Evolutionary conservation across 2,797 vertebrate genomes (phyloP).

Genomic region (Poecilia picta): DNA sequence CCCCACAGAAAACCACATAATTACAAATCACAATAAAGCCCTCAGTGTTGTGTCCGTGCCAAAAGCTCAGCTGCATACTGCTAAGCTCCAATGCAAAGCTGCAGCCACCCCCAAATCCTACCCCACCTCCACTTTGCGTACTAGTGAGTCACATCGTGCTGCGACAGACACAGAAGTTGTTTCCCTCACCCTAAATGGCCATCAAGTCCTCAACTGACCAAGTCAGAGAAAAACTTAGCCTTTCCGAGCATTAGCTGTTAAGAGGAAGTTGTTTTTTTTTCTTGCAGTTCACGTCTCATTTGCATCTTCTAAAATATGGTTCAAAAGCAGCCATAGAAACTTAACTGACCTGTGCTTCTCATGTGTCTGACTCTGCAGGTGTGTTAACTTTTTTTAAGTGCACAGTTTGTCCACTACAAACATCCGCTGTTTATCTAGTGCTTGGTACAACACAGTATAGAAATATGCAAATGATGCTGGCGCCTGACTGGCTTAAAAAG

Average conservation of each 20-base stretch:
- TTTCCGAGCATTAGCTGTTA: neutral
- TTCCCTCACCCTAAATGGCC: slow-evolving; percentile 1
- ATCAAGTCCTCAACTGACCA: neutral
- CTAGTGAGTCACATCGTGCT: neutral
- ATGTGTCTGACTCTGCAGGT: neutral
- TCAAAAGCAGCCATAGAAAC: neutral
- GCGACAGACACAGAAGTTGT: neutral
- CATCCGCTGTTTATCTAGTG: neutral
- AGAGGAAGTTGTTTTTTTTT: neutral
- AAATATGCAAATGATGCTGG: too few species aligned
- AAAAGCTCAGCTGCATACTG: slow-evolving; percentile 77
- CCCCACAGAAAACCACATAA: slow-evolving; percentile 82
- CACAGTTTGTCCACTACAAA: neutral
- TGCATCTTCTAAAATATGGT: neutral
- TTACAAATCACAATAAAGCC: slow-evolving; percentile 86
- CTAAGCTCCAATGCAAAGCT: slow-evolving; percentile 63
- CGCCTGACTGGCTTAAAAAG: too few species aligned
- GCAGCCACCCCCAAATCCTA: neutral
- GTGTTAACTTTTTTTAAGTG: neutral
- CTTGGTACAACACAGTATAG: too few species aligned
- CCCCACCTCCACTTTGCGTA: neutral
- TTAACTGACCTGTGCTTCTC: neutral
- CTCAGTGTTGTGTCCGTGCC: slow-evolving; percentile 71
- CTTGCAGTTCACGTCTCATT: neutral
- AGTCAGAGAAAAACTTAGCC: neutral